A percentile compares a stretch with the other conserved stretches of the same genome.
Evolutionary conservation across 2,113 vertebrate species (phyloP).

Genomic region (Rattus norvegicus): GRCr8 NC_086032.1:57915501-57916000

Average conservation of each 20-base stretch:
- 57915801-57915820: neutral
- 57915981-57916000: no score
- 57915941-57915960: no score
- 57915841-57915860: neutral
- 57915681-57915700: no score
- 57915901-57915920: neutral
- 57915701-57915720: neutral
- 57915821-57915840: neutral
- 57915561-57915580: neutral
- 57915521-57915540: neutral
- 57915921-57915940: neutral
- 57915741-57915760: neutral
- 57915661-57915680: neutral
- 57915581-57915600: neutral
- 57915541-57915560: neutral
- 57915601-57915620: neutral
- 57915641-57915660: neutral
- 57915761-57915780: neutral
- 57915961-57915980: no score
- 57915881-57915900: neutral
- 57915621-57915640: neutral
- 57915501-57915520: neutral
- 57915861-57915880: neutral
- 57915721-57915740: neutral
- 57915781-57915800: neutral